Base-by-base conservation (phyloP, 2,888 invertebrate genomes). In the Galerucella pusilla region DNA sequence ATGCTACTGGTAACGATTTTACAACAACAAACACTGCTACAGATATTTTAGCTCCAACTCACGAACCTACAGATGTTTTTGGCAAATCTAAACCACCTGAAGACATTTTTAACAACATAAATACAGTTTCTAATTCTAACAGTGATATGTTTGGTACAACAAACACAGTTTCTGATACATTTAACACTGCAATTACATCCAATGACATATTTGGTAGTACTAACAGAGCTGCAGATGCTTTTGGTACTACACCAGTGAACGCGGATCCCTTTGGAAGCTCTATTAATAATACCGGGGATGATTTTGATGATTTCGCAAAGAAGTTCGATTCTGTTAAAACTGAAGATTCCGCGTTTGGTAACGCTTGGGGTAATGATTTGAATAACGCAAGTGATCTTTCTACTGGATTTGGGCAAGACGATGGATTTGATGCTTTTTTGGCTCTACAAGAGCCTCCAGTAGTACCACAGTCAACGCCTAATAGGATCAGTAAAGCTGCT, bases 241-340 rank as follows among this genome's bases (percentile, higher is more conserved):
- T 66, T 9, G 49, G 42, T 42, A 66, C 9, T 46, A 20, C 52
- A 7, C 10, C 52, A 35, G 35, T 20, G 52, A 61, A 20, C 20
- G 28, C n/a, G 16, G 71, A 71, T 57, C 63, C 66, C 10, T 75
- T 75, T 35, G 72, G 71, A 12, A 54, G 3, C 12, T 45, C 73
- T 80, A 78, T 25, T 83, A 54, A 16, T 45, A 42, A 42, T n/a
- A 83, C 9, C 11, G 64, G 57, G 12, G 93, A 93, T 80, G 92
- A 91, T 42, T 97, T 97, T 81, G 97, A 97, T 86, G 96, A 95
- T 0, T 97, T 97, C 83, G 93, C 96, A 3, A 94, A 95, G 1
- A 96, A 96, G 86, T 97, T 97, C 83, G 96, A 96, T 80, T 93
- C 91, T 54, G 93, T 92, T 6, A 89, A 89, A 81, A 66, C 68